Evolutionary conservation across 2,888 invertebrate genomes (phyloP), one percentile per base, ranked within the genome.

Genomic region (Phasia obesa): DNA sequence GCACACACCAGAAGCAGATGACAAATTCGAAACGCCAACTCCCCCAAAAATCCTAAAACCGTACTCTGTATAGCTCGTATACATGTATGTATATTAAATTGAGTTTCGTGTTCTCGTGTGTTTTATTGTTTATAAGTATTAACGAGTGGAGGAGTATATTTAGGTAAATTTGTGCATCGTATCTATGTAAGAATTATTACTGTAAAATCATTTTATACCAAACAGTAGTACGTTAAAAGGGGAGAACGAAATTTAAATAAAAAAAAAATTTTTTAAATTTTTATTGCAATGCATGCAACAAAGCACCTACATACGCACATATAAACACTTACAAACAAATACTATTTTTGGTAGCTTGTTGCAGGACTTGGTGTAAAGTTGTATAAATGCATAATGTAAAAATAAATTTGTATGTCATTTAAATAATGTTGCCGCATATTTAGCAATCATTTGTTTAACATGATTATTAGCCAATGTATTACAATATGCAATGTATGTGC

Each of bases 391-490:
- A 19, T 60, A 55, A 35, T 53, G 51, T 60, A 53, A 62, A 73
- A 67, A 42, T 31, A 11, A 73, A 60, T 79, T 25, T 60, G 44
- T 82, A 15, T 77, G 42, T 38, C 62, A 73, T 77, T 82, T 73
- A 74, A 77, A 82, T 82, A 77, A 82, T 86, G 86, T 86, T 86
- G 86, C 88, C 87, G 88, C 87, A 88, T 87, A 88, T 88, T 87
- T 87, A 87, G 86, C 86, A 89, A 88, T 88, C 88, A 88, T 88
- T 88, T 88, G 88, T 87, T 88, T 86, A 88, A 88, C 88, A 89
- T 89, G 88, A 87, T 88, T 88, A 88, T 88, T 89, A 88, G 87
- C 87, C 87, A 86, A 87, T 86, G 73, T 73, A 77, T 73, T 73
- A 69, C 47, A 47, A 70, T 69, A 75, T 65, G 75, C 42, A 64